Base-by-base conservation (phyloP, 2,888 invertebrate genomes). In the Drosophila pegasa region DNA sequence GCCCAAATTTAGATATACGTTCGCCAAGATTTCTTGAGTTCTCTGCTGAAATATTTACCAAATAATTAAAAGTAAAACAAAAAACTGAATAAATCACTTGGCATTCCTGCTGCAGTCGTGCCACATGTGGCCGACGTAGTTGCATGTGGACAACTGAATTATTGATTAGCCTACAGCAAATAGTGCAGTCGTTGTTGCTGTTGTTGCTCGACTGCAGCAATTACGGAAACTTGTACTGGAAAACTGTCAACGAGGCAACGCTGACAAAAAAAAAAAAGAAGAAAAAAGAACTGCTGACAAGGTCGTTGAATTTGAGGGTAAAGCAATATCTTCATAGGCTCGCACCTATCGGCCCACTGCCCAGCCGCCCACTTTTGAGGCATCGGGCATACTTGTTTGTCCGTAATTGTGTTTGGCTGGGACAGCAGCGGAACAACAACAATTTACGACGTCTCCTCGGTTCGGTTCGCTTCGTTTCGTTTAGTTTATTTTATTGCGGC, bases 401-500 rank as follows among this genome's bases (percentile, higher is more conserved):
- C 73, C 79, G 73, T 87, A 89, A 89, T 83, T 89, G 89, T 75
- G 52, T 52, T 47, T 12, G 41, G 29, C 50, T 73, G 57, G 41
- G 47, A 47, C 29, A 40, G 22, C 40, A 56, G 22, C 6, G 37
- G n/a, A 56, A 54, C 87, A 63, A 60, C 54, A 70, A 66, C 78
- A 66, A 69, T 69, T 70, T 78, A 59, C 60, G 72, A 68, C 62
- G 73, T 75, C 66, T 38, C 51, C 47, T 71, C 63, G 67, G 29
- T 65, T 67, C 50, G 52, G 58, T 63, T 68, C 50, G 52, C 55
- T 73, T 66, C 64, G 81, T 67, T 74, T 58, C 9, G 41, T 40
- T 47, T 61, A 71, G 64, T 71, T 87, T 71, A 71, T 78, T 83
- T 75, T 75, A 89, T 87, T 87, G 83, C 75, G 75, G 78, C 89